A percentile compares a stretch with the other conserved stretches of the same genome.
These are phyloP conservation scores for Agrypnia vestita DNA, from an alignment of 1,140 invertebrate species.

Conservation along the genomic window DNA sequence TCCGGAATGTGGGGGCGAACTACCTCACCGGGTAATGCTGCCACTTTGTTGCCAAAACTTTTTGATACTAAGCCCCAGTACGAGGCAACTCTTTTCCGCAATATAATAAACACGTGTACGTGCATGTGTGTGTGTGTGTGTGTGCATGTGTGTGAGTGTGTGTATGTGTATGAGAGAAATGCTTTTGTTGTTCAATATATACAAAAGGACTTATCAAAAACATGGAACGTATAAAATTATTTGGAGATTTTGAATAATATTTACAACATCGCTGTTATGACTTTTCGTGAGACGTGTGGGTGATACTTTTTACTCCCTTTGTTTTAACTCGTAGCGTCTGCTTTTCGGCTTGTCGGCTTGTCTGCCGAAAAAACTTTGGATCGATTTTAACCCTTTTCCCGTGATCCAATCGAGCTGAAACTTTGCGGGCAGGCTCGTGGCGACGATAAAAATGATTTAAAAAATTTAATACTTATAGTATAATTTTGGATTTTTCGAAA, in stretches of 20 bases:
- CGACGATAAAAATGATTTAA: too few species aligned
- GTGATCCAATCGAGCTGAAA: too few species aligned
- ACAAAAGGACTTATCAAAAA: constrained; percentile 15
- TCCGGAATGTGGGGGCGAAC: constrained; percentile 52
- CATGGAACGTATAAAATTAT: neutral
- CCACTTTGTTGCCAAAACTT: constrained; percentile 58
- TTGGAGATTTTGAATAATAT: constrained; percentile 7
- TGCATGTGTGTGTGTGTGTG: neutral
- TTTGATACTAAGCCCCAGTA: constrained; percentile 47
- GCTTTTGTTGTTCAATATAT: constrained; percentile 9
- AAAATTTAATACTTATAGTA: too few species aligned
- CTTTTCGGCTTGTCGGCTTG: too few species aligned
- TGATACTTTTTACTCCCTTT: too few species aligned
- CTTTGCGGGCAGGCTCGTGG: too few species aligned
- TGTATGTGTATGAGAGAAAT: neutral
- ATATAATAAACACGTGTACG: constrained; percentile 36
- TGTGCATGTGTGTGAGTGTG: too few species aligned
- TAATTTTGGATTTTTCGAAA: too few species aligned
- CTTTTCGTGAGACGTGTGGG: too few species aligned
- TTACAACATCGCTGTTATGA: neutral
- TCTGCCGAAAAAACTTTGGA: too few species aligned
- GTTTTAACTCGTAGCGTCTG: too few species aligned
- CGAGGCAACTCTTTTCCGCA: constrained; percentile 12
- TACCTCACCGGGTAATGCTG: constrained; percentile 54
- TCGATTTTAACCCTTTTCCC: too few species aligned